These are phyloP conservation scores for Toxotes jaculatrix DNA, from an alignment of 2,113 vertebrate genomes.

Conservation along the genomic window DNA sequence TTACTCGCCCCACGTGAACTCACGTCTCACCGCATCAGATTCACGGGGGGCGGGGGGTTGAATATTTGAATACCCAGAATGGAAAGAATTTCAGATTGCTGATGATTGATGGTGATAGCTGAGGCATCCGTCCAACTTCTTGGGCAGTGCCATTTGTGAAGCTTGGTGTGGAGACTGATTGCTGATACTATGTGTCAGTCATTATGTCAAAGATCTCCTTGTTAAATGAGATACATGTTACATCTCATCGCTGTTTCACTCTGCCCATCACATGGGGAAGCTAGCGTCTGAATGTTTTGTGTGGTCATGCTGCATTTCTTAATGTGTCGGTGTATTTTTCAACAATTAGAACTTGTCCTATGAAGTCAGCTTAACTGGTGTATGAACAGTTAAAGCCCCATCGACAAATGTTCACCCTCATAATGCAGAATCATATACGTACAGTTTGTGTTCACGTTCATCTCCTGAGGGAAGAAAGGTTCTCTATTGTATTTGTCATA, in stretches of 20 bases:
- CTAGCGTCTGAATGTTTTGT: no score
- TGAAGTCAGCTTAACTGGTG: no score
- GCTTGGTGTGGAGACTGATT: background rate
- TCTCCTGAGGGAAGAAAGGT: no score
- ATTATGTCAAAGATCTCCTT: background rate
- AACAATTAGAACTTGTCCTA: no score
- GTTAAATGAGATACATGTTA: background rate
- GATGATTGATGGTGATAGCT: slow-evolving; percentile 40
- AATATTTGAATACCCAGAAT: slow-evolving; percentile 50
- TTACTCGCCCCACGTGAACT: slow-evolving; percentile 26
- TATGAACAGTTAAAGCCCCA: no score
- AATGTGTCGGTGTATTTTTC: no score
- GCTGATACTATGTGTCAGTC: slow-evolving; percentile 25
- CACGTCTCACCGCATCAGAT: slow-evolving; percentile 52
- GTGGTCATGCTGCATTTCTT: no score
- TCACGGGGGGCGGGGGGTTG: slow-evolving; percentile 23
- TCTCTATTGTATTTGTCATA: no score
- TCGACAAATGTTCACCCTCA: no score
- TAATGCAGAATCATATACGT: no score
- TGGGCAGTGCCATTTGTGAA: background rate
- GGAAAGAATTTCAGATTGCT: slow-evolving; percentile 30
- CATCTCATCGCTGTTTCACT: background rate
- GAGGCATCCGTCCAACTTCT: slow-evolving; percentile 29
- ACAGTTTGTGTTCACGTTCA: no score
- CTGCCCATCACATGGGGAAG: background rate